phyloP scores from a whole-genome alignment of 1,140 invertebrate genomes.

The Listronotus bonariensis region DNA sequence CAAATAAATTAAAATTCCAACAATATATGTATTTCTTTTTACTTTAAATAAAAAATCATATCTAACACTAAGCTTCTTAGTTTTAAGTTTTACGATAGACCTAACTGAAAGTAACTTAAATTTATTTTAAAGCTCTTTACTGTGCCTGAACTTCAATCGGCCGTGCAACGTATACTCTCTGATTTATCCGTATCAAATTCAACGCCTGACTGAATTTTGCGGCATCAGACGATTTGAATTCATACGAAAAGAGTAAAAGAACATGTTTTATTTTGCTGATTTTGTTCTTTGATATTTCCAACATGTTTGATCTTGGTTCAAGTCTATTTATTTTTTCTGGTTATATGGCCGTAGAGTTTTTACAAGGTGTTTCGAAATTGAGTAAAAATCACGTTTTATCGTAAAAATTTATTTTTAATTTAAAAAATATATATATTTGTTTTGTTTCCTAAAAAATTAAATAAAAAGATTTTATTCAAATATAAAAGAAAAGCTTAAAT shows the following conservation, averaged over 20 bases:
- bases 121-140: conserved; percentile 17
- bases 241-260: conserved; percentile 31
- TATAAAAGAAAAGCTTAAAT: too few species aligned
- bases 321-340: too few species aligned
- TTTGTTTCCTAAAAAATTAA: too few species aligned
- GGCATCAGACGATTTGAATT: conserved; percentile 45
- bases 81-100: background rate
- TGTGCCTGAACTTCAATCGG: conserved; percentile 29
- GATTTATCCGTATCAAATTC: conserved; percentile 48
- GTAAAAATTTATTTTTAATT: too few species aligned
- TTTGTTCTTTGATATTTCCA: conserved; percentile 34
- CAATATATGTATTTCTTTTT: too few species aligned
- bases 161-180: conserved; percentile 37
- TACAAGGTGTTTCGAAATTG: too few species aligned
- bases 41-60: background rate
- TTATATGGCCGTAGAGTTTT: too few species aligned
- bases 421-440: too few species aligned
- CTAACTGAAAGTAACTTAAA: conserved; percentile 6
- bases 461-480: too few species aligned
- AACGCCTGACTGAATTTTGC: conserved; percentile 41
- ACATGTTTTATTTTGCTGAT: conserved; percentile 33
- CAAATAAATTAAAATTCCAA: too few species aligned
- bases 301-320: too few species aligned
- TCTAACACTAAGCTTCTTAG: conserved; percentile 3
- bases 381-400: too few species aligned